Percentiles rank a stretch among this genome's conserved stretches.
Evolutionary conservation across 2,888 invertebrate species (phyloP).

Genomic region (Caenorhabditis becei): DNA sequence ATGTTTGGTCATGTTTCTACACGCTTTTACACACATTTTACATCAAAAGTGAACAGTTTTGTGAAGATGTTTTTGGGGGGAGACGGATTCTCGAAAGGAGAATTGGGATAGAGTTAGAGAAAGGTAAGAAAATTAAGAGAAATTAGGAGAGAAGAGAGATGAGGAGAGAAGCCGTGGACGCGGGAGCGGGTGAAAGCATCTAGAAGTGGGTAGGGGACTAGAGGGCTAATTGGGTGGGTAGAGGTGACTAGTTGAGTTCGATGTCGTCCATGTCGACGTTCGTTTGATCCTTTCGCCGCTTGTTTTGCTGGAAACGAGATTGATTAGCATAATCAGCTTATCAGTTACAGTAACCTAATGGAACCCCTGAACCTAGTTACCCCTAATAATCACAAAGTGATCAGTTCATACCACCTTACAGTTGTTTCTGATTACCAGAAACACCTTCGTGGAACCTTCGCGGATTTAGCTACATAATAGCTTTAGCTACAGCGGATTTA

Average conservation of each 20-base stretch:
- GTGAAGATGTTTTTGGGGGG: background rate
- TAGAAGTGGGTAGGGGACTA: slow-evolving; percentile 10
- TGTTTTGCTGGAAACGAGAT: slow-evolving; percentile 48
- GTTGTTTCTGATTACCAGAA: too few species aligned
- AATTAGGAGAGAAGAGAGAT: slow-evolving; percentile 14
- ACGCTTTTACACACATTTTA: slow-evolving; percentile 54
- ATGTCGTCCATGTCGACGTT: slow-evolving; percentile 63
- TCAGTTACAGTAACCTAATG: too few species aligned
- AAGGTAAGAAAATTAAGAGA: slow-evolving; percentile 10
- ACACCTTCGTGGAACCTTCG: too few species aligned
- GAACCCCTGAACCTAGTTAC: too few species aligned
- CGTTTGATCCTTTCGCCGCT: slow-evolving; percentile 46
- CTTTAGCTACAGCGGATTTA: too few species aligned
- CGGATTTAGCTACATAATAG: too few species aligned
- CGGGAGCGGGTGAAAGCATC: slow-evolving; percentile 50
- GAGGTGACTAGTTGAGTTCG: slow-evolving; percentile 50
- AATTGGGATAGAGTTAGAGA: background rate
- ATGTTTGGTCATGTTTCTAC: slow-evolving; percentile 61
- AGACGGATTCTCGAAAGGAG: slow-evolving; percentile 1
- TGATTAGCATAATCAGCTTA: background rate
- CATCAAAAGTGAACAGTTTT: slow-evolving; percentile 32
- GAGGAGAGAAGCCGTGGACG: background rate
- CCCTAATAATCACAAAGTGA: too few species aligned
- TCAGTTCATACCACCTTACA: too few species aligned
- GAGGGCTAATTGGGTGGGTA: background rate